phyloP scores from a whole-genome alignment of 2,113 vertebrate genomes.

The Laticauda colubrina region DNA sequence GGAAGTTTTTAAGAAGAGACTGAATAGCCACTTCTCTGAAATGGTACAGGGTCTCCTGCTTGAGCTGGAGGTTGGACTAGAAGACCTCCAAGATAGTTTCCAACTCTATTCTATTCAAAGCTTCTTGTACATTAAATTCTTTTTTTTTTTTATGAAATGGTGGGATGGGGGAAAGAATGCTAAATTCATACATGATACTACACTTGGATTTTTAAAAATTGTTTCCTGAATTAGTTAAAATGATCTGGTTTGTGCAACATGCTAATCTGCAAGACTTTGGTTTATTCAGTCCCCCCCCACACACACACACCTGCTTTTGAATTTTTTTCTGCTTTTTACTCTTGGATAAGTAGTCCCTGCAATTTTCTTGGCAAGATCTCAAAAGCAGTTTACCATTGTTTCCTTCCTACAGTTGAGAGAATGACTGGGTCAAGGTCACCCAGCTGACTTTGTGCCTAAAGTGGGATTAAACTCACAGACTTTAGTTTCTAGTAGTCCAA shows the following conservation, averaged over 20 bases:
- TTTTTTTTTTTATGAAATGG: background rate
- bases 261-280: background rate
- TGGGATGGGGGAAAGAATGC: background rate
- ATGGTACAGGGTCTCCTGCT: background rate
- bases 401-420: background rate
- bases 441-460: background rate
- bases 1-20: background rate
- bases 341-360: background rate
- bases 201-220: background rate
- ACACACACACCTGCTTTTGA: background rate
- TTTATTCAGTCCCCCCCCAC: background rate
- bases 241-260: background rate
- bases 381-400: background rate
- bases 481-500: background rate
- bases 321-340: background rate
- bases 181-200: background rate
- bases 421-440: background rate
- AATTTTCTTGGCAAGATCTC: background rate
- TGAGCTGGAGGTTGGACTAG: background rate
- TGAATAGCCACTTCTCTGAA: background rate
- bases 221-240: background rate
- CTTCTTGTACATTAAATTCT: background rate
- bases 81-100: background rate
- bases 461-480: background rate
- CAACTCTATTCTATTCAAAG: background rate